Conservation (phyloP, 2,113 vertebrate species). For the Dromiciops gliroides region DNA sequence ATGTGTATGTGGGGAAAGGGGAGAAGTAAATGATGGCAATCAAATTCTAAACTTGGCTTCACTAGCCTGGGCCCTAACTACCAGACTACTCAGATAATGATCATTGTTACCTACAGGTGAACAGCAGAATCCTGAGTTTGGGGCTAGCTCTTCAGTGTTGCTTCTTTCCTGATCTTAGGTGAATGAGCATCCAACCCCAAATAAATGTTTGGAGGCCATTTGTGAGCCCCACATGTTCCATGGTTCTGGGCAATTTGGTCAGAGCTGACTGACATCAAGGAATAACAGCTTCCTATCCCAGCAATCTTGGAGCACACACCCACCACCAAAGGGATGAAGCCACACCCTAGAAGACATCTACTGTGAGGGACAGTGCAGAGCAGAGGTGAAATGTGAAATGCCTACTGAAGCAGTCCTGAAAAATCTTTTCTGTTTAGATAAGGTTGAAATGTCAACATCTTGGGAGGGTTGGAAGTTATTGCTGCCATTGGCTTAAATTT, state of each 20-base stretch:
- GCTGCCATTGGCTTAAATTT: not conserved
- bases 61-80: not conserved
- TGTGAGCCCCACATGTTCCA: not conserved
- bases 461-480: not conserved
- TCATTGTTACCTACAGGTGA: not conserved
- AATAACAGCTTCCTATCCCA: not conserved
- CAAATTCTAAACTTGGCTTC: not conserved
- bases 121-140: not conserved
- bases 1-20: not conserved
- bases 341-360: not conserved
- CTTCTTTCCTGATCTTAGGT: not conserved
- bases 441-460: not conserved
- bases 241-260: not conserved
- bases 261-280: not conserved
- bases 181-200: not conserved
- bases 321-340: not conserved
- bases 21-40: not conserved
- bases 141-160: not conserved
- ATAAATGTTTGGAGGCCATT: not conserved
- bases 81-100: not conserved
- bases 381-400: not conserved
- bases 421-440: not conserved
- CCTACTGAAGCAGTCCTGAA: not conserved
- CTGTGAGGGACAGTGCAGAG: not conserved
- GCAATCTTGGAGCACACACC: not conserved